phyloP scores from a whole-genome alignment of 2,888 invertebrate genomes.

The Nowickia ferox region DNA sequence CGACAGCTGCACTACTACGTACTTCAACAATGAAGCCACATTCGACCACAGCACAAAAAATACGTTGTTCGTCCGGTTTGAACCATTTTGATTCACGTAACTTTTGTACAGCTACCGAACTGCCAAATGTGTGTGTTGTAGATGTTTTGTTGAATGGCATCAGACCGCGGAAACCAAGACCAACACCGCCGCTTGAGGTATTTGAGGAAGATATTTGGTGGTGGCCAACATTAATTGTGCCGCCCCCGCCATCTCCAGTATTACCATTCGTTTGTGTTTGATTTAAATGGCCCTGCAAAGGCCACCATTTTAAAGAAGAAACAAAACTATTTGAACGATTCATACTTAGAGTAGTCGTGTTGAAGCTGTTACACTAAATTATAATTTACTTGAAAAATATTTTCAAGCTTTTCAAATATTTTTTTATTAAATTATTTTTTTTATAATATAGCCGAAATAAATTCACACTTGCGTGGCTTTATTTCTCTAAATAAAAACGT shows the following conservation, averaged over 20 bases:
- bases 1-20: constrained; percentile 82
- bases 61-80: constrained; percentile 87
- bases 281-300: constrained; percentile 79
- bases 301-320: constrained; percentile 83
- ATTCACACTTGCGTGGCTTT: constrained; percentile 50
- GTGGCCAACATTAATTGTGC: constrained; percentile 72
- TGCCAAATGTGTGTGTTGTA: constrained; percentile 84
- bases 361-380: neutral
- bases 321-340: constrained; percentile 83
- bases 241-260: constrained; percentile 65
- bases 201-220: constrained; percentile 39
- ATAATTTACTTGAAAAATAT: constrained; percentile 18
- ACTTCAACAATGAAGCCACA: constrained; percentile 89
- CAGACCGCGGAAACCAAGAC: constrained; percentile 76
- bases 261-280: constrained; percentile 73
- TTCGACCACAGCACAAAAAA: constrained; percentile 89
- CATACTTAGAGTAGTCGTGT: constrained; percentile 75
- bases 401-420: constrained; percentile 2
- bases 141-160: constrained; percentile 82
- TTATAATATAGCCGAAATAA: constrained; percentile 1
- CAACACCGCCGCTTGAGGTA: constrained; percentile 71
- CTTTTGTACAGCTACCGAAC: constrained; percentile 88
- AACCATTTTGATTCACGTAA: constrained; percentile 90
- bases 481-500: constrained; percentile 15
- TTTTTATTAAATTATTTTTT: neutral